phyloP scores from a whole-genome alignment of 2,888 invertebrate species.

The Heliconius aoede region DNA sequence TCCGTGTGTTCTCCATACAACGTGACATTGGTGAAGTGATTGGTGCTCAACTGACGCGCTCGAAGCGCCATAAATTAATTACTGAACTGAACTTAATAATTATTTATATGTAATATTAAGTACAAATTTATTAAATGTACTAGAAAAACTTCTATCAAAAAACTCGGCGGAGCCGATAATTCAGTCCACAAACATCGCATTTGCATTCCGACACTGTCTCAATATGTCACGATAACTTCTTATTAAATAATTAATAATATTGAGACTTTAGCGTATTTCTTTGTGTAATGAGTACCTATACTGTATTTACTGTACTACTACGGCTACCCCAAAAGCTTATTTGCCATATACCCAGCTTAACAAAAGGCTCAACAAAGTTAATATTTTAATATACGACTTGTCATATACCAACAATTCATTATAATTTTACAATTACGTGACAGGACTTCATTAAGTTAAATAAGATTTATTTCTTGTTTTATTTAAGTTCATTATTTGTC shows the following conservation, averaged over 20 bases:
- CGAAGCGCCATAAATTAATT: too few relatives aligned
- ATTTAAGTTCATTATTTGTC: constrained; percentile 34
- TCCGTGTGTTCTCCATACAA: too few relatives aligned
- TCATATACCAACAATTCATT: constrained; percentile 17
- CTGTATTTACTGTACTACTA: background rate
- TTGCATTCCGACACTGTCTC: background rate
- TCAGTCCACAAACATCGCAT: too few relatives aligned
- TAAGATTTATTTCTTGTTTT: constrained; percentile 40
- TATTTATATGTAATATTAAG: too few relatives aligned
- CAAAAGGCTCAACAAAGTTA: background rate
- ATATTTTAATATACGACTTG: constrained; percentile 9
- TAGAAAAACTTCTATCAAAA: too few relatives aligned
- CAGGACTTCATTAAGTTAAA: constrained; percentile 31
- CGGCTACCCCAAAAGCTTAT: constrained; percentile 3
- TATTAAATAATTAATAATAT: background rate
- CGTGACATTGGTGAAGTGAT: too few relatives aligned
- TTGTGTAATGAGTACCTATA: background rate
- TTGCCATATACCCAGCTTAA: constrained; percentile 8
- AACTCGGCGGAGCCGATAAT: too few relatives aligned
- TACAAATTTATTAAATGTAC: too few relatives aligned
- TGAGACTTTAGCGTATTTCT: background rate
- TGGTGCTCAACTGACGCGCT: too few relatives aligned
- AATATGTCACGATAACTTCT: background rate
- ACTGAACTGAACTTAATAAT: too few relatives aligned
- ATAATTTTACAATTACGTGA: constrained; percentile 23